A percentile compares a stretch with the other conserved stretches of the same genome.
Evolutionary conservation across 2,113 vertebrate genomes (phyloP).

Genomic region (Ailurus styani): DNA sequence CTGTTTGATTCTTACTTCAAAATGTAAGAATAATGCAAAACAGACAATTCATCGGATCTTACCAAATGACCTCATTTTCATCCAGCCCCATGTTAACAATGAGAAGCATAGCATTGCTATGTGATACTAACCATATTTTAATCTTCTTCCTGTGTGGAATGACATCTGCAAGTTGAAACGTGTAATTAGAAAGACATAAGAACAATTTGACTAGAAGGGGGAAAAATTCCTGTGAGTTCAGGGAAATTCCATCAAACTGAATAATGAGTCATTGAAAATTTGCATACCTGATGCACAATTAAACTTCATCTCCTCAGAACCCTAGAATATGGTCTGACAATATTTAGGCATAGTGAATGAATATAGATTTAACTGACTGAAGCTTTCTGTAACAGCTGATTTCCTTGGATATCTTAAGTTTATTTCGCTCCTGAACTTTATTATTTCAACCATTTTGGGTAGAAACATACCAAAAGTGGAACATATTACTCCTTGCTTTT

Average conservation of each 20-base stretch:
- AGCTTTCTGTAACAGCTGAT: neutral
- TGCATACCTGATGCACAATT: neutral
- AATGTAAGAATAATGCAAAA: neutral
- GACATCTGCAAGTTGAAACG: neutral
- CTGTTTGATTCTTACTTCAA: neutral
- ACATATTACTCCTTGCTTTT: neutral
- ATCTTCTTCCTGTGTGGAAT: neutral
- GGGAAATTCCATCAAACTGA: slow-evolving; percentile 32
- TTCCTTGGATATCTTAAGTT: neutral
- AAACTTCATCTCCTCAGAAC: neutral
- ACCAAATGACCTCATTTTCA: neutral
- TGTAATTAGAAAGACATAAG: neutral
- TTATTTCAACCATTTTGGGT: neutral
- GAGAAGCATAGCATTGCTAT: neutral
- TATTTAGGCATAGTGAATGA: neutral
- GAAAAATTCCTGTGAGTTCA: neutral
- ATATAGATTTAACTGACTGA: neutral
- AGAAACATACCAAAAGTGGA: neutral
- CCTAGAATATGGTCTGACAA: neutral
- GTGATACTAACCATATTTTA: neutral
- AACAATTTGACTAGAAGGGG: neutral
- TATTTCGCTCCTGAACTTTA: neutral
- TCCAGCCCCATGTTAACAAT: neutral
- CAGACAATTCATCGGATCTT: neutral
- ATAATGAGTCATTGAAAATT: neutral